Evolutionary conservation across 2,888 invertebrate species (phyloP), one percentile per base, ranked within the genome.

Genomic region (Ophion ellenae): DNA sequence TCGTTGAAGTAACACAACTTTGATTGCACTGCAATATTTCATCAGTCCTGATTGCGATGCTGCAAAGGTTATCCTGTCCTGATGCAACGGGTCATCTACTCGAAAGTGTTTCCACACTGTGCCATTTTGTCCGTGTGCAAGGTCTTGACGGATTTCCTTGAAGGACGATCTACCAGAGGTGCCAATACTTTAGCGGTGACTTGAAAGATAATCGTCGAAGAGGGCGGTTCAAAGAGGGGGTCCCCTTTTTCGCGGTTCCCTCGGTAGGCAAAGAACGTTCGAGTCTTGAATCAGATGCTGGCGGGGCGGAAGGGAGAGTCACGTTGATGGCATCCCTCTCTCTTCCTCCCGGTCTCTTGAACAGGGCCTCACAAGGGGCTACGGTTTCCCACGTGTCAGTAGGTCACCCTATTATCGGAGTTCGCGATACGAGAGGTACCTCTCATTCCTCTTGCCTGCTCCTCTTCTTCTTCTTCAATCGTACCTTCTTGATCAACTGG

Each of bases 331-430:
- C 81, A 40, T 40, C 40, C 40, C 84, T 77, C 69, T 61, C 66
- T 75, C 64, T 63, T 75, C 74, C 67, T 79, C 76, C 61, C 61
- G 63, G 73, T 77, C 80, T 69, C 70, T 32, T 36, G 71, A 59
- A 73, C 24, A 28, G 61, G 61, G 81, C 28, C 75, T 71, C 53
- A 66, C 70, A 64, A 69, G 78, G 57, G 76, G 63, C 80, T 82
- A 78, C 83, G 77, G 66, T 84, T 86, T 85, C 85, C 86, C 86
- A 88, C 87, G 86, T 84, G 87, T 86, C 88, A 85, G 85, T 88
- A 84, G 87, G 88, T 88, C 88, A 88, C 88, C 87, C 87, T 88
- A 88, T 88, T 87, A 87, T 84, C 87, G 80, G 74, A 87, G 86
- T 88, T 88, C 87, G 80, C 88, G 84, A 86, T 87, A 82, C 77